Evolutionary conservation across 2,888 invertebrate genomes (phyloP).

Genomic region (Minunthozetes semirufus): DNA sequence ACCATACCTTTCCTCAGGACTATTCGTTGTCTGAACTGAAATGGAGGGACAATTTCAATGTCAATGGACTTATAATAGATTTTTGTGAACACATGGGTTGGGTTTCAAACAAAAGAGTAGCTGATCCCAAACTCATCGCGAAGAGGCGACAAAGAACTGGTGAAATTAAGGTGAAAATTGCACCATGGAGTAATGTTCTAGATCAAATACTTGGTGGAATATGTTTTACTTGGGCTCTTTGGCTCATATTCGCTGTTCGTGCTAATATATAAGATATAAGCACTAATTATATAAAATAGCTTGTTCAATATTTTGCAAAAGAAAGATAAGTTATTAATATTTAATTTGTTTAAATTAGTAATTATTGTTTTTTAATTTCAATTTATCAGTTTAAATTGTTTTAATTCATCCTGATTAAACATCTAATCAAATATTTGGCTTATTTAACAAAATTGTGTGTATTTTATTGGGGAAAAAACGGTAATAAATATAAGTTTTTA

Average conservation of each 20-base stretch:
- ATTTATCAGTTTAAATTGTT: no score
- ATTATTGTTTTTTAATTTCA: no score
- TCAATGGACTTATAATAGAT: background rate
- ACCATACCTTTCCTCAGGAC: background rate
- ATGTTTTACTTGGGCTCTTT: background rate
- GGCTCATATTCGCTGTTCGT: background rate
- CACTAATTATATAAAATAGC: no score
- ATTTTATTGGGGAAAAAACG: no score
- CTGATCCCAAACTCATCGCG: background rate
- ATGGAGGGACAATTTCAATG: background rate
- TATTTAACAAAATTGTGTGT: no score
- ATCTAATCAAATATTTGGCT: no score
- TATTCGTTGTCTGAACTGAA: background rate
- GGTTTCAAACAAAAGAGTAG: background rate
- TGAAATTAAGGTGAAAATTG: background rate
- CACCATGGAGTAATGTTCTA: background rate
- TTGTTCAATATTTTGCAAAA: no score
- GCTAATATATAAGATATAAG: no score
- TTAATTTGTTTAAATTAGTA: no score
- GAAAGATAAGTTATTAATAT: no score
- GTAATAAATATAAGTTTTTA: no score
- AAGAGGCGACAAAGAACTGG: background rate
- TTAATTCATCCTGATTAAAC: no score
- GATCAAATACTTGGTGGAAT: background rate
- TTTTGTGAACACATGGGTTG: background rate